Percentiles rank a stretch among this genome's conserved stretches.
These are phyloP conservation scores for Cyprinodon tularosa DNA, from an alignment of 2,113 vertebrate species.

Conservation along the genomic window DNA sequence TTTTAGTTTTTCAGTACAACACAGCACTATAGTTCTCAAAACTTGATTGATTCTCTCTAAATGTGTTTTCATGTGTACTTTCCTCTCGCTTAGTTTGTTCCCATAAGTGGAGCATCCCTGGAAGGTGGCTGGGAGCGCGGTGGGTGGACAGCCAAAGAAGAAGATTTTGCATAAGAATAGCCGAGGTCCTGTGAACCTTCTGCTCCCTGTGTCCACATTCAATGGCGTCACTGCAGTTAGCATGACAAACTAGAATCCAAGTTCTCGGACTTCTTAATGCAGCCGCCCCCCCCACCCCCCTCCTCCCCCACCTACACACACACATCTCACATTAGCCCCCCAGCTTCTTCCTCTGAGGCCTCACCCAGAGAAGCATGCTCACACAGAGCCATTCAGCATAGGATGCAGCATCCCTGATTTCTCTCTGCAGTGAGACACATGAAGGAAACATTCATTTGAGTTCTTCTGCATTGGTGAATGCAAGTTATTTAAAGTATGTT, in stretches of 20 bases:
- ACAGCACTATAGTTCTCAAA: background rate
- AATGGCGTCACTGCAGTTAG: constrained; percentile 75
- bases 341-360: constrained; percentile 28
- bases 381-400: background rate
- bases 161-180: constrained; percentile 81
- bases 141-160: constrained; percentile 37
- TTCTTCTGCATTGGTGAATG: too few relatives aligned
- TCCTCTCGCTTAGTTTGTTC: constrained; percentile 23
- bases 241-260: constrained; percentile 80
- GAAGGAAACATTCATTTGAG: too few relatives aligned
- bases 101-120: constrained; percentile 8
- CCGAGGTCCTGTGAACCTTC: constrained; percentile 82
- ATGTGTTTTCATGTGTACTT: constrained; percentile 5
- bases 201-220: constrained; percentile 77
- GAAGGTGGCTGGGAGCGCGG: background rate
- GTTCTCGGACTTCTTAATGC: constrained; percentile 63
- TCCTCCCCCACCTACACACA: background rate
- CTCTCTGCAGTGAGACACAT: too few relatives aligned
- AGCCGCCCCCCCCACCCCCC: background rate
- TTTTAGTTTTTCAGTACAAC: background rate
- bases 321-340: constrained; percentile 25
- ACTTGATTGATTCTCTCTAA: background rate
- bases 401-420: background rate
- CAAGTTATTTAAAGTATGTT: too few relatives aligned
- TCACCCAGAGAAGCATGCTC: constrained; percentile 5